phyloP scores from a whole-genome alignment of 2,113 vertebrate species.

The Entosphenus tridentatus region DNA sequence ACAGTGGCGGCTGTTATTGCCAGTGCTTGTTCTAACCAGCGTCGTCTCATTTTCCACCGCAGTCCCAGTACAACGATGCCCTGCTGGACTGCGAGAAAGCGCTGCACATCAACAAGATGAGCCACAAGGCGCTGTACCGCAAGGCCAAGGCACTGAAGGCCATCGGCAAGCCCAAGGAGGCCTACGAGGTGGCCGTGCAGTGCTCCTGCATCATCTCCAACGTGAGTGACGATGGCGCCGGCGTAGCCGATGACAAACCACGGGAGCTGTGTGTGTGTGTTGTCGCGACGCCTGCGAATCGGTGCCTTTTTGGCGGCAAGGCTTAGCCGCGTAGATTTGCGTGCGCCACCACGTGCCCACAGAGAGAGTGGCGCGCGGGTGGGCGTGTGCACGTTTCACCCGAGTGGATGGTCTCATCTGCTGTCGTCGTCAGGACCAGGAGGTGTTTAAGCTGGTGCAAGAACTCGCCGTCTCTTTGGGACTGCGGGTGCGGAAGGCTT shows the following conservation, averaged over 20 bases:
- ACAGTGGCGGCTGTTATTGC: too few relatives aligned
- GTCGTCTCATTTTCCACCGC: background rate
- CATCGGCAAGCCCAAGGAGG: slow-evolving; percentile 50
- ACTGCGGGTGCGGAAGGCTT: slow-evolving; percentile 50
- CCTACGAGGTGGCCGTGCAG: slow-evolving; percentile 50
- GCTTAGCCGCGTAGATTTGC: background rate
- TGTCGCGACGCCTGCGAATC: background rate
- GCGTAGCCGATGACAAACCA: too few relatives aligned
- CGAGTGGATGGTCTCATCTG: background rate
- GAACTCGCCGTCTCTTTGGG: slow-evolving; percentile 52
- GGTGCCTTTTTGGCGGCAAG: background rate
- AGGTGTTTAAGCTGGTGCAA: slow-evolving; percentile 51
- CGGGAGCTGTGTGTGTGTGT: too few relatives aligned
- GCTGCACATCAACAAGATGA: slow-evolving; percentile 35
- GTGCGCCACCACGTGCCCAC: too few relatives aligned
- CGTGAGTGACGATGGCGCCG: slow-evolving; percentile 23
- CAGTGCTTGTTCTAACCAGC: too few relatives aligned
- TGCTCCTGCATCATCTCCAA: slow-evolving; percentile 44
- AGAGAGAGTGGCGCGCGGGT: background rate
- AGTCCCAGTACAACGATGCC: slow-evolving; percentile 42
- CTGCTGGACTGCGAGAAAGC: slow-evolving; percentile 54
- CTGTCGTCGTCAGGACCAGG: slow-evolving; percentile 40
- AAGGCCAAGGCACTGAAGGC: slow-evolving; percentile 60
- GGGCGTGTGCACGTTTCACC: background rate
- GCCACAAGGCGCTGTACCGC: slow-evolving; percentile 43